Evolutionary conservation across 2,113 vertebrate species (phyloP).

Genomic region (Ceuthmochares aereus): DNA sequence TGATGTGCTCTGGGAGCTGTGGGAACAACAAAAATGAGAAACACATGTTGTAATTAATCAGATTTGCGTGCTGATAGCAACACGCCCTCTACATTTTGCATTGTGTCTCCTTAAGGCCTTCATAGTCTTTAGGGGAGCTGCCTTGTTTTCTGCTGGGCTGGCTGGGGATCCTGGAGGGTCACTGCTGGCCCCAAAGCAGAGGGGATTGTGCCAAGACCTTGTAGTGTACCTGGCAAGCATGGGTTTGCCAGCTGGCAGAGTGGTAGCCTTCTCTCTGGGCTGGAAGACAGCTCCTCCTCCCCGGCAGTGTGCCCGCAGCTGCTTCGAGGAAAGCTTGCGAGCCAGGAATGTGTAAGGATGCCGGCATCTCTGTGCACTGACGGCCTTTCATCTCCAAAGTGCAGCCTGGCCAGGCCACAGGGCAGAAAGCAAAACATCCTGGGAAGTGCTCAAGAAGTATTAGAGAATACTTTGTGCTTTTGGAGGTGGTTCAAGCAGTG

Average conservation of each 20-base stretch:
- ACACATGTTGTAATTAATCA: not conserved
- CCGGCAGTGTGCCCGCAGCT: not conserved
- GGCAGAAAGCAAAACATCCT: slow-evolving; percentile 41
- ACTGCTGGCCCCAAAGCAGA: not conserved
- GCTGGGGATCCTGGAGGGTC: not conserved
- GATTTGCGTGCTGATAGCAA: not conserved
- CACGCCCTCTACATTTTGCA: not conserved
- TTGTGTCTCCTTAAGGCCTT: not conserved
- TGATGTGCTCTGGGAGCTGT: not conserved
- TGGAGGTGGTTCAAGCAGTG: slow-evolving; percentile 14
- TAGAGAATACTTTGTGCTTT: slow-evolving; percentile 5
- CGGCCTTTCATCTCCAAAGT: slow-evolving; percentile 48
- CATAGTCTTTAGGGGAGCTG: not conserved
- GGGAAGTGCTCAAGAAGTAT: slow-evolving; percentile 30
- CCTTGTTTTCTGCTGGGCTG: slow-evolving; percentile 14
- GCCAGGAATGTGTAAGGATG: slow-evolving; percentile 52
- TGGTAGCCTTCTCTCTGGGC: not conserved
- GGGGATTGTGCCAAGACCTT: not conserved
- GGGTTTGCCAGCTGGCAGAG: not conserved
- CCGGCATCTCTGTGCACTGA: not conserved
- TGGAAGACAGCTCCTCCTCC: not conserved
- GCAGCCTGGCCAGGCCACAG: not conserved
- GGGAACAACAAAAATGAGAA: not conserved
- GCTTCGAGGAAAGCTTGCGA: slow-evolving; percentile 44
- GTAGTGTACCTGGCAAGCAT: not conserved